These are phyloP conservation scores for Ooceraea biroi DNA, from an alignment of 1,140 invertebrate species.

Conservation along the genomic window DNA sequence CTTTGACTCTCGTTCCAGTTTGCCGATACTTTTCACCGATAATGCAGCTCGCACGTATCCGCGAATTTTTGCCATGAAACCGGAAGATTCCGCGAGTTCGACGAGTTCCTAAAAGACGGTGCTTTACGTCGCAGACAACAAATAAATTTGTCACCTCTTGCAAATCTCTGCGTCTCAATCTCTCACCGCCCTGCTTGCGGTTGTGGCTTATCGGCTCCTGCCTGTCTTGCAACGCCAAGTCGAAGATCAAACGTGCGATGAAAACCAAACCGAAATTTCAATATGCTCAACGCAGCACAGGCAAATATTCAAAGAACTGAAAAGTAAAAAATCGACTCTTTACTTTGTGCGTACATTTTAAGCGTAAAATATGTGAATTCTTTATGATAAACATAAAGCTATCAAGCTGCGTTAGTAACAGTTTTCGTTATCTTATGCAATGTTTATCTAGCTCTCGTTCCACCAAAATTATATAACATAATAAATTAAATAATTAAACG, in stretches of 20 bases:
- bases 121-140: conserved; percentile 55
- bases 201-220: conserved; percentile 57
- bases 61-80: not conserved
- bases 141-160: conserved; percentile 59
- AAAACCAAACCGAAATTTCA: conserved; percentile 30
- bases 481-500: no score
- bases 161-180: conserved; percentile 25
- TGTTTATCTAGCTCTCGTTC: no score
- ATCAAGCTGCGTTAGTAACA: no score
- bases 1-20: conserved; percentile 7
- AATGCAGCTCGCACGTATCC: not conserved
- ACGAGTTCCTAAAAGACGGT: conserved; percentile 31
- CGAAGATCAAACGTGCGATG: conserved; percentile 16
- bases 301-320: not conserved
- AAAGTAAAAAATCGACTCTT: not conserved
- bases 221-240: conserved; percentile 52
- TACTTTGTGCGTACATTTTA: not conserved
- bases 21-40: conserved; percentile 15
- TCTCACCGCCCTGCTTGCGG: conserved; percentile 42
- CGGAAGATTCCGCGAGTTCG: not conserved
- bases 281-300: not conserved
- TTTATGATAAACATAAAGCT: no score
- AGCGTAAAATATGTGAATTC: no score
- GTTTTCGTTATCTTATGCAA: no score
- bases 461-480: no score